Percentiles rank a stretch among this genome's conserved stretches.
These are phyloP conservation scores for Phengaris arion DNA, from an alignment of 2,888 invertebrate genomes.

Conservation along the genomic window DNA sequence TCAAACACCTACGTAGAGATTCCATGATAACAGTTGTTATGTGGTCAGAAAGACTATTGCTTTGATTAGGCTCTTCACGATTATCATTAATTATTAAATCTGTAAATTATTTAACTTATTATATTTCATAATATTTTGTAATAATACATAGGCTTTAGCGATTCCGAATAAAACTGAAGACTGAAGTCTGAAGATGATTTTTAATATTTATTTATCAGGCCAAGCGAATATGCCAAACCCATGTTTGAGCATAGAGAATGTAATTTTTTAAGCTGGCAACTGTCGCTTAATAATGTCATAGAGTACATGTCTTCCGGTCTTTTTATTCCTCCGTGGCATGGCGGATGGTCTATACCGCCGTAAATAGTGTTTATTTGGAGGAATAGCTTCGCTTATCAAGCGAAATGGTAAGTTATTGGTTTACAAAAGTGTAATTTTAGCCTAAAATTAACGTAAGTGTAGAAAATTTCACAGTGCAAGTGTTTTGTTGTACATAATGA, in stretches of 20 bases:
- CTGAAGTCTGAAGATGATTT: too few relatives aligned
- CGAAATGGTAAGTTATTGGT: constrained; percentile 72
- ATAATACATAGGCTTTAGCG: too few relatives aligned
- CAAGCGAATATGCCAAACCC: too few relatives aligned
- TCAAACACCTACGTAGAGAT: neutral
- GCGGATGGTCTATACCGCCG: constrained; percentile 75
- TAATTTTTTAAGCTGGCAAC: constrained; percentile 55
- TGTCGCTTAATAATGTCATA: constrained; percentile 57
- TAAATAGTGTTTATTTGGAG: constrained; percentile 70
- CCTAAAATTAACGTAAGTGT: constrained; percentile 41
- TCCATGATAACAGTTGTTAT: neutral
- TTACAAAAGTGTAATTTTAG: constrained; percentile 43
- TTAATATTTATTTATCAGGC: too few relatives aligned
- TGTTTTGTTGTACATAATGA: constrained; percentile 41
- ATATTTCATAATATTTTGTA: too few relatives aligned
- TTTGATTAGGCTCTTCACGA: neutral
- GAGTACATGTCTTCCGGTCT: constrained; percentile 66
- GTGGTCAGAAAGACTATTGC: neutral
- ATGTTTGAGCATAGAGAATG: constrained; percentile 21
- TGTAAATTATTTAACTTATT: neutral
- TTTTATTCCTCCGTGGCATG: constrained; percentile 79
- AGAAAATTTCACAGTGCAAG: constrained; percentile 42
- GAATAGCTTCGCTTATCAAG: constrained; percentile 70
- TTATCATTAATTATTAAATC: neutral
- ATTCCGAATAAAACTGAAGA: too few relatives aligned